Percentiles rank a stretch among this genome's conserved stretches.
Evolutionary conservation across 2,888 invertebrate species (phyloP).

Genomic region (Pocota personata): DNA sequence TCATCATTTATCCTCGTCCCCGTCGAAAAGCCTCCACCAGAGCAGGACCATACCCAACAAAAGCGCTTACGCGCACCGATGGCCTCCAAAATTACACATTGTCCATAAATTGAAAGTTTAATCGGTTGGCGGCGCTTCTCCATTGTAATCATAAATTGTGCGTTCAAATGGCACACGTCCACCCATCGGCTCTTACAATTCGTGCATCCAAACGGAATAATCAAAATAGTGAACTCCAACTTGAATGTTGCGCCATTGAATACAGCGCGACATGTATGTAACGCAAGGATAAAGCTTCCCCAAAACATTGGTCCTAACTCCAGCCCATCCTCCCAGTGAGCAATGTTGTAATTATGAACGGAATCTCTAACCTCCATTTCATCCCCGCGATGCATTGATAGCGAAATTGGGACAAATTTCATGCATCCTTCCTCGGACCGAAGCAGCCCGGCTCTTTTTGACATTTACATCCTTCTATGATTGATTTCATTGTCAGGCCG

Average conservation of each 20-base stretch:
- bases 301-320: neutral
- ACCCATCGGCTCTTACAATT: neutral
- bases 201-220: constrained; percentile 36
- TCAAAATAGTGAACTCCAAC: constrained; percentile 34
- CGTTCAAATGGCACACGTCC: constrained; percentile 60
- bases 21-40: neutral
- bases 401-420: constrained; percentile 65
- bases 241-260: constrained; percentile 1
- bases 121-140: constrained; percentile 65
- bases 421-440: constrained; percentile 55
- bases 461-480: constrained; percentile 56
- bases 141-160: constrained; percentile 71
- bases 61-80: constrained; percentile 61
- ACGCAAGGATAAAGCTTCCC: neutral
- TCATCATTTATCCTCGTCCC: constrained; percentile 43
- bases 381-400: constrained; percentile 14
- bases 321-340: neutral
- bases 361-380: constrained; percentile 20
- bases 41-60: constrained; percentile 28
- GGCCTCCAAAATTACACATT: constrained; percentile 64
- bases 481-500: constrained; percentile 56
- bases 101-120: constrained; percentile 72
- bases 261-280: constrained; percentile 1
- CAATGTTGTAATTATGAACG: constrained; percentile 56
- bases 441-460: constrained; percentile 25